Conservation (phyloP, 2,113 vertebrate genomes). For the Xiphias gladius region DNA sequence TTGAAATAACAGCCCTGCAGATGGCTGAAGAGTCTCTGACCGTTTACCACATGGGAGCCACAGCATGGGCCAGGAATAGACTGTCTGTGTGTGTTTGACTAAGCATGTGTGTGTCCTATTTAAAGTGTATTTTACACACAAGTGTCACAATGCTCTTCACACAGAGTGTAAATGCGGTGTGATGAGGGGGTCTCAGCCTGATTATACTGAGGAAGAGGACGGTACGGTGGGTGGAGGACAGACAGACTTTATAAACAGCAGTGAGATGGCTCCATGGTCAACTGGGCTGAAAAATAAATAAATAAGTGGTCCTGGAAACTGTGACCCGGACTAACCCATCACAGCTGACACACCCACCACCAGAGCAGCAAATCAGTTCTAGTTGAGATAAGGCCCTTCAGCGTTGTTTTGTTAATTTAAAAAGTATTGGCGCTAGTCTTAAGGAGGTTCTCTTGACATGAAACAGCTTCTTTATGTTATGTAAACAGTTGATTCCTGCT, state of each 20-base stretch:
- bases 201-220: background rate
- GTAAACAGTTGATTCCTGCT: too few relatives aligned
- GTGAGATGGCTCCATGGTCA: constrained; percentile 15
- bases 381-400: too few relatives aligned
- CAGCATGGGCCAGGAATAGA: constrained; percentile 36
- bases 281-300: background rate
- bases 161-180: constrained; percentile 8
- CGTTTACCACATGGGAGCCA: constrained; percentile 49
- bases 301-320: background rate
- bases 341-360: background rate
- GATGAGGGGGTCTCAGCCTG: background rate
- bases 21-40: constrained; percentile 37
- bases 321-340: background rate
- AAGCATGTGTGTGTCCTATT: constrained; percentile 31
- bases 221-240: background rate
- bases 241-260: constrained; percentile 38
- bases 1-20: constrained; percentile 28
- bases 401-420: too few relatives aligned
- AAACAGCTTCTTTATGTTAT: too few relatives aligned
- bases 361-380: background rate
- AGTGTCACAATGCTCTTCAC: constrained; percentile 33
- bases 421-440: too few relatives aligned
- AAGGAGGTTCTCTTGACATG: too few relatives aligned
- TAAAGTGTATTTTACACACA: constrained; percentile 31
- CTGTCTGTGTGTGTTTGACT: background rate